Evolutionary conservation across 2,888 invertebrate genomes (phyloP), one percentile per base, ranked within the genome.

Genomic region (Euphydryas editha): DNA sequence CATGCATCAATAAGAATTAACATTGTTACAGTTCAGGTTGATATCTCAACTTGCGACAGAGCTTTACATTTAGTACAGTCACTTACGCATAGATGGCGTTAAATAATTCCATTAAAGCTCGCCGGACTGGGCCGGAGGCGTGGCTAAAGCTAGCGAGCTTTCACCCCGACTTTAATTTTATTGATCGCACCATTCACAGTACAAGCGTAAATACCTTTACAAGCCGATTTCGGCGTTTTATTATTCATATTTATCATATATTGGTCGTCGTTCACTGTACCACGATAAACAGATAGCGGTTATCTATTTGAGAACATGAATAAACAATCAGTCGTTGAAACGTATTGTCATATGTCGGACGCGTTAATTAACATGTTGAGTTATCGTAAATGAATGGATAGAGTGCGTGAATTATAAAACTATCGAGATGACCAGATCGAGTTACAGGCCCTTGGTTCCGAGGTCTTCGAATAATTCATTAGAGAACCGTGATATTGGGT

Each of bases 401-500:
- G 60, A 62, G 49, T 65, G 59, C 24, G 36, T 24, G 72, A 63
- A 21, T 21, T n/a, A 2, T 51, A 51, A 70, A 63, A 65, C 58
- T 59, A 62, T 61, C 30, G 81, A 77, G 72, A 92, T 92, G 92
- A 90, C 92, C 21, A 83, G 92, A 67, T 92, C 92, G 57, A 88
- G 88, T 74, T 92, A 92, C 76, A 81, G 89, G 64, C 92, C 92
- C 1, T 78, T 92, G 55, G 88, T 92, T 42, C 92, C 92, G 4
- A 78, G 92, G 49, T 81, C 90, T 6, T 91, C 92, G 0, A 82
- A 87, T 72, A 86, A 84, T 66, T 92, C 92, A 1, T 71, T 92
- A 73, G 89, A 91, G 51, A 82, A 79, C 59, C 79, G 87, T 65
- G 90, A 92, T 42, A 77, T 78, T 68, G 91, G 90, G 92, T 92